Evolutionary conservation across 1,140 invertebrate genomes (phyloP).

Genomic region (Eciton burchellii): DNA sequence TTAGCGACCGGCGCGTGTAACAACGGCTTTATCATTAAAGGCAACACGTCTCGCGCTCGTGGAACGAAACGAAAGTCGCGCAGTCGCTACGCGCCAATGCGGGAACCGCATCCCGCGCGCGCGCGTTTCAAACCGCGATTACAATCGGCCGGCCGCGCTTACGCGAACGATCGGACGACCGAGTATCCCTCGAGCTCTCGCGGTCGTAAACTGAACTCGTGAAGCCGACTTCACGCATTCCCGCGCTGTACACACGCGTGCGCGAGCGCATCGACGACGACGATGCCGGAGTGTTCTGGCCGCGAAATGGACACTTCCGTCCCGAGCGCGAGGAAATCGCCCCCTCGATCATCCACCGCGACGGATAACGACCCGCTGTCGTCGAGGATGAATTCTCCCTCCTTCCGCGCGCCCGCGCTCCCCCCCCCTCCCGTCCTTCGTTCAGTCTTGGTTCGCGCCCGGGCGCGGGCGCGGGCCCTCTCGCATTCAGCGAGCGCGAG

Average conservation of each 20-base stretch:
- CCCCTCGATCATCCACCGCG: not conserved
- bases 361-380: not conserved
- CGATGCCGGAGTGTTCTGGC: not conserved
- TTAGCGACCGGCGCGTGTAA: conserved; percentile 75
- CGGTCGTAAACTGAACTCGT: not conserved
- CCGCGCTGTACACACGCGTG: no score
- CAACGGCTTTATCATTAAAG: conserved; percentile 82
- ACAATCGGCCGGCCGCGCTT: no score
- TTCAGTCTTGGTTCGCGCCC: no score
- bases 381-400: not conserved
- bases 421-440: no score
- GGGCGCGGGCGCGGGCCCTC: no score
- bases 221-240: conserved; percentile 10
- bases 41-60: conserved; percentile 72
- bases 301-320: not conserved
- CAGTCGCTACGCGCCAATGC: conserved; percentile 30
- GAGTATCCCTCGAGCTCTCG: not conserved
- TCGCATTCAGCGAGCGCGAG: not conserved
- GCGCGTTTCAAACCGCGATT: no score
- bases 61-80: conserved; percentile 8
- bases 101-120: conserved; percentile 14
- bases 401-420: no score
- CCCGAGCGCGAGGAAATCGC: not conserved
- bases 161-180: conserved; percentile 8
- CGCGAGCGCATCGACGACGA: no score